Conservation (phyloP, 2,113 vertebrate genomes). For the Jacana jacana region DNA sequence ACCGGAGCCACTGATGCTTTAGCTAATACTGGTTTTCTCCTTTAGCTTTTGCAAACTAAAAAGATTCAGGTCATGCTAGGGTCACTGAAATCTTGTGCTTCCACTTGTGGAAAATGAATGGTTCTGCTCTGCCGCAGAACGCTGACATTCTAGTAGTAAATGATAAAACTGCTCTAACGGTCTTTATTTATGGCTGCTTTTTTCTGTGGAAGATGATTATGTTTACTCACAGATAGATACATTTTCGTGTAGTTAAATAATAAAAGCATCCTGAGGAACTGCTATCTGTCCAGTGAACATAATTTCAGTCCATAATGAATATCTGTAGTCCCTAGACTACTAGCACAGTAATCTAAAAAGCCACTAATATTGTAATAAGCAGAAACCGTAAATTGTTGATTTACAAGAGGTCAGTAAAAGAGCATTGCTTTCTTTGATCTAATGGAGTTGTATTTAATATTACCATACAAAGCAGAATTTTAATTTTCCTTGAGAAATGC, state of each 20-base stretch:
- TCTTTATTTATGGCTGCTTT: slow-evolving; percentile 59
- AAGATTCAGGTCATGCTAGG: slow-evolving; percentile 35
- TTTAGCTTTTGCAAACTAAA: slow-evolving; percentile 42
- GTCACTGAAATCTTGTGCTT: slow-evolving; percentile 63
- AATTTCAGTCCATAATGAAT: slow-evolving; percentile 63
- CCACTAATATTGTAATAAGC: slow-evolving; percentile 57
- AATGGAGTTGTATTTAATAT: slow-evolving; percentile 43
- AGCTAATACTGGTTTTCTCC: slow-evolving; percentile 16
- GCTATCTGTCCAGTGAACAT: slow-evolving; percentile 11
- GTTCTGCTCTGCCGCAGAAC: not conserved
- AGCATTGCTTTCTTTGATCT: slow-evolving; percentile 40
- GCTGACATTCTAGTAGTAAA: slow-evolving; percentile 29
- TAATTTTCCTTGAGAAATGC: slow-evolving; percentile 46
- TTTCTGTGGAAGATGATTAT: slow-evolving; percentile 20
- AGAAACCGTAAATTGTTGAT: slow-evolving; percentile 45
- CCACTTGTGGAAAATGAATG: slow-evolving; percentile 55
- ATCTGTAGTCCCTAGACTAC: slow-evolving; percentile 44
- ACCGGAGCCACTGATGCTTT: slow-evolving; percentile 22
- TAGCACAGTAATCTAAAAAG: slow-evolving; percentile 46
- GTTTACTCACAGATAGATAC: slow-evolving; percentile 51
- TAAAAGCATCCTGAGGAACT: slow-evolving; percentile 61
- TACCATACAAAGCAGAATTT: slow-evolving; percentile 35
- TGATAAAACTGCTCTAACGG: not conserved
- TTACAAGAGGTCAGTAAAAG: slow-evolving; percentile 47
- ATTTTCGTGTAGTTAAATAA: slow-evolving; percentile 63